Percentiles rank a stretch among this genome's conserved stretches.
These are phyloP conservation scores for Gambelia wislizenii DNA, from an alignment of 2,797 vertebrate genomes.

Conservation along the genomic window DNA sequence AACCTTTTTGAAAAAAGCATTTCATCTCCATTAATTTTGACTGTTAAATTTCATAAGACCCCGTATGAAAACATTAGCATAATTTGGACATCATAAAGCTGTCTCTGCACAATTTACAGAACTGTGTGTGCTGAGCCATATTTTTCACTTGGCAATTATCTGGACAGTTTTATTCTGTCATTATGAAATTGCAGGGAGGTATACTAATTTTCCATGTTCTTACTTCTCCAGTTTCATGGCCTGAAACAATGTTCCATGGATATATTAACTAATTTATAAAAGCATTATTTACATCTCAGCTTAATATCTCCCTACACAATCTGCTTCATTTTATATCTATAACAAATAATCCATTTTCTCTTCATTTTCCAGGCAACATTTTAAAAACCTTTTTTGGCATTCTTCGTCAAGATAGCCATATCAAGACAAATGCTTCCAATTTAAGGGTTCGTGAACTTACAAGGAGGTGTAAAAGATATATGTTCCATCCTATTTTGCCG, in stretches of 20 bases:
- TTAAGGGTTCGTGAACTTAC: background rate
- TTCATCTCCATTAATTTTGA: constrained; percentile 71
- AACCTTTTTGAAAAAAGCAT: constrained; percentile 71
- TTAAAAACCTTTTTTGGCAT: background rate
- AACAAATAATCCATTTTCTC: constrained; percentile 23
- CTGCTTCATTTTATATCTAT: constrained; percentile 46
- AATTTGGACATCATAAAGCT: constrained; percentile 76
- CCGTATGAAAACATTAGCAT: constrained; percentile 64
- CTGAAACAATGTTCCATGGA: constrained; percentile 47
- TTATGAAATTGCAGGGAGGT: constrained; percentile 67
- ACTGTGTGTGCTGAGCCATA: constrained; percentile 66
- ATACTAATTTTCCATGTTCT: constrained; percentile 60
- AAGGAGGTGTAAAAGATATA: constrained; percentile 1
- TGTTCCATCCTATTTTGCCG: background rate
- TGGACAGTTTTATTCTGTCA: constrained; percentile 69
- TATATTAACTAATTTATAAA: constrained; percentile 37
- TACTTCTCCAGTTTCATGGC: constrained; percentile 44
- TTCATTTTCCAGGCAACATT: background rate
- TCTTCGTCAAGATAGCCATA: background rate
- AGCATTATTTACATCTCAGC: constrained; percentile 17
- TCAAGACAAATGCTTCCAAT: background rate
- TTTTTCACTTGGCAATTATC: constrained; percentile 70
- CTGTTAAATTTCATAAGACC: constrained; percentile 69
- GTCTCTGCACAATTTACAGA: constrained; percentile 75
- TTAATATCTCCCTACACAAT: constrained; percentile 24